Evolutionary conservation across 2,113 vertebrate species (phyloP).

Genomic region (Rhegmatorhina hoffmannsi): DNA sequence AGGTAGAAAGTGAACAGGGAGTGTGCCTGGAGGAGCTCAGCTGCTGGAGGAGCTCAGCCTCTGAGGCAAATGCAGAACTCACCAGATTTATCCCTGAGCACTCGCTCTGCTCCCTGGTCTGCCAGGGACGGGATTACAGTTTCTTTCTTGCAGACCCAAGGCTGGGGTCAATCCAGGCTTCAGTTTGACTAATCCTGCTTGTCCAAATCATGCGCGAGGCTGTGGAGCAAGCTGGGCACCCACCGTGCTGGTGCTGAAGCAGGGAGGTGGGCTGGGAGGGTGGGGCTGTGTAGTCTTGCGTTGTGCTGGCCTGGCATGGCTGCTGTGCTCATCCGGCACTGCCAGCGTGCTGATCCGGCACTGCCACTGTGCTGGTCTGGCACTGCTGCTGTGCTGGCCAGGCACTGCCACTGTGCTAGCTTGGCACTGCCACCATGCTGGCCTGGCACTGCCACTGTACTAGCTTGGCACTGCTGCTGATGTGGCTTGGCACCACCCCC

Average conservation of each 20-base stretch:
- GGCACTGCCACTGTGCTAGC: too few species aligned
- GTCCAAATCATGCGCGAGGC: not conserved
- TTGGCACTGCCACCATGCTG: too few species aligned
- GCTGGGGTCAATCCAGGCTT: conserved; percentile 23
- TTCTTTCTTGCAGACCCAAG: not conserved
- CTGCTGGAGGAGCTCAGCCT: not conserved
- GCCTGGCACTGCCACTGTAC: too few species aligned
- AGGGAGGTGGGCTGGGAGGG: not conserved
- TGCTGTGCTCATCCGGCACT: not conserved
- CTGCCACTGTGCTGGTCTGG: not conserved
- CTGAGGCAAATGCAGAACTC: not conserved
- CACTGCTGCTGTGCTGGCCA: not conserved
- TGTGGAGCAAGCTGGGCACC: not conserved
- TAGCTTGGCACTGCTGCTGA: too few species aligned
- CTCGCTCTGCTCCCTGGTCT: not conserved
- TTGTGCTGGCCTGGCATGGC: not conserved
- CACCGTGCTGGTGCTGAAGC: not conserved
- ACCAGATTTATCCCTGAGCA: not conserved
- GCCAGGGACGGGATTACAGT: not conserved
- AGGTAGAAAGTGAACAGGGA: not conserved
- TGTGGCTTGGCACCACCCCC: too few species aligned
- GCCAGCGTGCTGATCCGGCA: not conserved
- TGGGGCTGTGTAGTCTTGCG: accelerated
- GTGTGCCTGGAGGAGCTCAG: not conserved
- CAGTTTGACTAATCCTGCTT: not conserved